Evolutionary conservation across 2,888 invertebrate genomes (phyloP).

Genomic region (Chesias legatella): DNA sequence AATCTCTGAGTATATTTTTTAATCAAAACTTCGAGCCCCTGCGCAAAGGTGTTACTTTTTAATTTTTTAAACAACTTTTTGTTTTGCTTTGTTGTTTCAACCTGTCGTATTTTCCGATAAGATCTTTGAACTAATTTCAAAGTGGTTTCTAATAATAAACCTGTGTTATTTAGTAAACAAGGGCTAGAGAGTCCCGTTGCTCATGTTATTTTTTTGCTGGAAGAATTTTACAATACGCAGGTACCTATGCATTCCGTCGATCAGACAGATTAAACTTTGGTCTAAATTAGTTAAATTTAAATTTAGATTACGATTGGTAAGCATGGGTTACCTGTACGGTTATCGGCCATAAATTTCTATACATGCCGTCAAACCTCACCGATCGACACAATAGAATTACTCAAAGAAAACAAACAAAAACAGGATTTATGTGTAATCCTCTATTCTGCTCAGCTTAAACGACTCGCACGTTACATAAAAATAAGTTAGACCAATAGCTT

Average conservation of each 20-base stretch:
- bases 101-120: slow-evolving; percentile 54
- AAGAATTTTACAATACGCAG: slow-evolving; percentile 14
- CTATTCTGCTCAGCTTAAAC: slow-evolving; percentile 65
- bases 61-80: slow-evolving; percentile 37
- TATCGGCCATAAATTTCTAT: slow-evolving; percentile 17
- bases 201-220: slow-evolving; percentile 26
- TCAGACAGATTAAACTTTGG: slow-evolving; percentile 10
- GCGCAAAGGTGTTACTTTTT: slow-evolving; percentile 47
- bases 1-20: slow-evolving; percentile 27
- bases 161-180: slow-evolving; percentile 44
- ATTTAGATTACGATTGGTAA: neutral
- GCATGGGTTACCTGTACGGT: slow-evolving; percentile 1
- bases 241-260: slow-evolving; percentile 8
- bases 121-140: slow-evolving; percentile 40
- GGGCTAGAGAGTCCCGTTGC: slow-evolving; percentile 22
- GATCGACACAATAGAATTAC: slow-evolving; percentile 60
- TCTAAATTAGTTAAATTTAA: slow-evolving; percentile 10
- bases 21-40: slow-evolving; percentile 7
- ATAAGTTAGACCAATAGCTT: slow-evolving; percentile 68
- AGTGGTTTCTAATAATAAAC: slow-evolving; percentile 48
- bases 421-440: slow-evolving; percentile 75
- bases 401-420: slow-evolving; percentile 78
- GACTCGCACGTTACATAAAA: slow-evolving; percentile 67
- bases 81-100: slow-evolving; percentile 34
- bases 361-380: slow-evolving; percentile 26